phyloP scores from a whole-genome alignment of 1,140 invertebrate species.

The Musca domestica region DNA sequence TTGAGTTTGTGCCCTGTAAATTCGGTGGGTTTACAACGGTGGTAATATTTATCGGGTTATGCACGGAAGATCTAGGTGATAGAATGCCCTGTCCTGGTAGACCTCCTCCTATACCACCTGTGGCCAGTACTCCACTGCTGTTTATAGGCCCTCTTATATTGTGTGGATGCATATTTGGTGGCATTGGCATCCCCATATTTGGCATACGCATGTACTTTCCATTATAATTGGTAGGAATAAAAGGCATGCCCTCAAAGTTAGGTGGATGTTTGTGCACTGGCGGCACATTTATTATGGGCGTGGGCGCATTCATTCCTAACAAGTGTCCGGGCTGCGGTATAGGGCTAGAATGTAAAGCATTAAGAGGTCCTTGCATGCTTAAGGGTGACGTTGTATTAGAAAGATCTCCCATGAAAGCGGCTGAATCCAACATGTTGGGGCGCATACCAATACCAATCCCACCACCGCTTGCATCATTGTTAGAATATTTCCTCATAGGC shows the following conservation, averaged over 20 bases:
- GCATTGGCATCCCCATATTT: conserved; percentile 7
- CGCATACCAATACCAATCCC: neutral
- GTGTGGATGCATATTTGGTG: conserved; percentile 6
- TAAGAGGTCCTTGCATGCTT: conserved; percentile 8
- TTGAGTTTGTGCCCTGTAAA: conserved; percentile 20
- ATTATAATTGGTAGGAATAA: conserved; percentile 10
- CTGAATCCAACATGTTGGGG: neutral
- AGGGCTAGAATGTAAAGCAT: conserved; percentile 37
- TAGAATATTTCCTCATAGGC: conserved; percentile 6
- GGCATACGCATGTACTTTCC: neutral
- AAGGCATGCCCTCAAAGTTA: conserved; percentile 4
- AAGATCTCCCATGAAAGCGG: neutral
- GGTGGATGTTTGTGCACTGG: conserved; percentile 3
- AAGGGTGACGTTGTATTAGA: conserved; percentile 21
- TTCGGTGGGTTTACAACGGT: conserved; percentile 29
- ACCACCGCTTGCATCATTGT: neutral
- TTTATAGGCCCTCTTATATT: conserved; percentile 13
- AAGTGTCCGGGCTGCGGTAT: conserved; percentile 26
- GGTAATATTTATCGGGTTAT: conserved; percentile 25
- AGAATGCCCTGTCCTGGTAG: neutral
- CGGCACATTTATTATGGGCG: conserved; percentile 2
- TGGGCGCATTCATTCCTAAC: neutral
- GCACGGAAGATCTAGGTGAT: conserved; percentile 17
- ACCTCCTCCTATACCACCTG: neutral
- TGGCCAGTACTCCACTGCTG: neutral